These are phyloP conservation scores for Portunus trituberculatus DNA, from an alignment of 1,140 invertebrate genomes.

Conservation along the genomic window DNA sequence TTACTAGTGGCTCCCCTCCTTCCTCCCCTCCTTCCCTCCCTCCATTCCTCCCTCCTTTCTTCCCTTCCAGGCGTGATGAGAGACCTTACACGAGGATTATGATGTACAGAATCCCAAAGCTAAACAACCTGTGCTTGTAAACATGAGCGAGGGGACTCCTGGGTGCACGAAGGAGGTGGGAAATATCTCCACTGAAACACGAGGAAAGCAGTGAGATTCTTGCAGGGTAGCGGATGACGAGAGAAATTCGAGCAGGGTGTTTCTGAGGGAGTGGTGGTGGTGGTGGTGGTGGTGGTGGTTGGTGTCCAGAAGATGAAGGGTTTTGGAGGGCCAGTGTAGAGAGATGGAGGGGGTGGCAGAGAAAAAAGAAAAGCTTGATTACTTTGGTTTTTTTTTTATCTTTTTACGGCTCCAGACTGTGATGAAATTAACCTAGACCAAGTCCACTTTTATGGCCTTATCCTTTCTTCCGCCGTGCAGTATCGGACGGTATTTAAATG, in stretches of 20 bases:
- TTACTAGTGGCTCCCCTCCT: not conserved
- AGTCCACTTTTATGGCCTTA: conserved; percentile 12
- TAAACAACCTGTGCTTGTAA: conserved; percentile 49
- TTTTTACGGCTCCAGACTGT: not conserved
- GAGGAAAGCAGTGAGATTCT: not conserved
- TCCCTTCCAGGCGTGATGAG: conserved; percentile 36
- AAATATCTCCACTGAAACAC: not conserved
- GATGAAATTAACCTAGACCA: not conserved
- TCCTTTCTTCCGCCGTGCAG: not conserved
- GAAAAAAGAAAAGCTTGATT: not conserved
- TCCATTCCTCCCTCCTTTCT: not conserved
- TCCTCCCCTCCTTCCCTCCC: not conserved
- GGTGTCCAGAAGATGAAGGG: not conserved
- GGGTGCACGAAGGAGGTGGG: not conserved
- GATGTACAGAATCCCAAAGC: conserved; percentile 35
- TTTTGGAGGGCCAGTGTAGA: not conserved
- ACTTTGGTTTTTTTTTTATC: not conserved
- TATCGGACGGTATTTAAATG: not conserved
- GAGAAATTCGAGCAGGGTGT: not conserved
- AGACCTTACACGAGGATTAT: not conserved
- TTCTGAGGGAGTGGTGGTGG: not conserved
- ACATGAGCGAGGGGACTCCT: conserved; percentile 5
- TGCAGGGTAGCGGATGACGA: not conserved
- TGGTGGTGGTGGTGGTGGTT: not conserved
- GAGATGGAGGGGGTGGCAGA: not conserved